Percentiles rank a stretch among this genome's conserved stretches.
phyloP scores from a whole-genome alignment of 2,888 invertebrate species.

The Pandemis heparana region DNA sequence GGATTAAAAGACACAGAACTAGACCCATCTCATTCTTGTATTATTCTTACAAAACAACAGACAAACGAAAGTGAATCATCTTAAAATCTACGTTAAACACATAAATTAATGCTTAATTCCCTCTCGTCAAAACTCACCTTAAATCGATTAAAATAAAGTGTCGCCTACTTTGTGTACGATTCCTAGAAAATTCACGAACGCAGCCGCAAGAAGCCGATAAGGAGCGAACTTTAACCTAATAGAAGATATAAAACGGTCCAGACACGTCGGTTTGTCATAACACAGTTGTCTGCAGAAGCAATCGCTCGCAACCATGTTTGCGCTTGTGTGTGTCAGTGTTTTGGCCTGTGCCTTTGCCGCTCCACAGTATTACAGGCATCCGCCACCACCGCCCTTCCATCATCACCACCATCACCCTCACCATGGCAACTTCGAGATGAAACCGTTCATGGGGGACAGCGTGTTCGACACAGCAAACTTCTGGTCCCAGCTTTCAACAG shows the following conservation, averaged over 20 bases:
- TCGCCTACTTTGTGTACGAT: neutral
- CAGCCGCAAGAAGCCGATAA: constrained; percentile 25
- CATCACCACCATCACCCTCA: constrained; percentile 19
- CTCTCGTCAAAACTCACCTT: neutral
- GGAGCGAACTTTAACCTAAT: constrained; percentile 35
- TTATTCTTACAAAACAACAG: too few species aligned
- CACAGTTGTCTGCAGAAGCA: constrained; percentile 16
- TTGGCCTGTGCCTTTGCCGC: constrained; percentile 64
- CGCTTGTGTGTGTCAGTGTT: constrained; percentile 55
- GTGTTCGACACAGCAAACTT: constrained; percentile 68
- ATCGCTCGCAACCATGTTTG: constrained; percentile 58
- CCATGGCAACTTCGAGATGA: constrained; percentile 32
- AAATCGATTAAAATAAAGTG: neutral
- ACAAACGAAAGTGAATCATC: too few species aligned
- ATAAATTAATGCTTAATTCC: neutral
- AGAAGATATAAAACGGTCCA: constrained; percentile 25
- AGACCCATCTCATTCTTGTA: too few species aligned
- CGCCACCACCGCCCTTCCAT: constrained; percentile 35
- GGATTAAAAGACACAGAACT: too few species aligned
- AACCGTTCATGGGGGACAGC: constrained; percentile 51
- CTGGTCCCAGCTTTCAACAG: constrained; percentile 62
- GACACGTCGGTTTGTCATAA: constrained; percentile 9
- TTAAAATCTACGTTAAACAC: too few species aligned
- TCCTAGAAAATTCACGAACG: constrained; percentile 33
- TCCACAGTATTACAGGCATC: constrained; percentile 52